These are phyloP conservation scores for Recurvirostra avosetta DNA, from an alignment of 2,113 vertebrate species.

Conservation along the genomic window DNA sequence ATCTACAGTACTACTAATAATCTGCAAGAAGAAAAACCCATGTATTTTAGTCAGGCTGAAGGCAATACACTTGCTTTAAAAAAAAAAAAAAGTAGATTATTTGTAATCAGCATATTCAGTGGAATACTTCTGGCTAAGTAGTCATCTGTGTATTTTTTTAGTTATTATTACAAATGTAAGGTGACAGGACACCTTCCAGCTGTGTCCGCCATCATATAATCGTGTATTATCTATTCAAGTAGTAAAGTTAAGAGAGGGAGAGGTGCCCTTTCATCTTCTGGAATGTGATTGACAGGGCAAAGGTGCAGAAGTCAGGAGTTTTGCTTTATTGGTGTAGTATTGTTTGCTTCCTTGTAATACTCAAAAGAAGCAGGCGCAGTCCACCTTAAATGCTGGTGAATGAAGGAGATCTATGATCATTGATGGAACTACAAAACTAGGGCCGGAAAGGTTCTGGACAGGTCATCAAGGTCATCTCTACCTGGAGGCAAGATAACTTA, in stretches of 20 bases:
- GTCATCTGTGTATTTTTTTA: not conserved
- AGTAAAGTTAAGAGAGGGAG: not conserved
- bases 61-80: not conserved
- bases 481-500: not conserved
- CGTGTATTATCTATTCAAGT: not conserved
- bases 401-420: not conserved
- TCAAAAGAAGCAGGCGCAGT: not conserved
- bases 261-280: not conserved
- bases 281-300: not conserved
- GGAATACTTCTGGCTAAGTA: not conserved
- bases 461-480: not conserved
- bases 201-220: not conserved
- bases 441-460: not conserved
- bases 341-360: not conserved
- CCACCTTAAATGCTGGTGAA: not conserved
- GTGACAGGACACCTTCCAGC: not conserved
- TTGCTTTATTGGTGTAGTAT: not conserved
- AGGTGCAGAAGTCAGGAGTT: not conserved
- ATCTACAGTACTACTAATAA: not conserved
- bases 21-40: not conserved
- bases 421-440: not conserved
- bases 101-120: not conserved
- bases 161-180: not conserved
- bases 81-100: not conserved
- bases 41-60: not conserved